Evolutionary conservation across 2,113 vertebrate genomes (phyloP).

Genomic region (Hemichromis elongatus): DNA sequence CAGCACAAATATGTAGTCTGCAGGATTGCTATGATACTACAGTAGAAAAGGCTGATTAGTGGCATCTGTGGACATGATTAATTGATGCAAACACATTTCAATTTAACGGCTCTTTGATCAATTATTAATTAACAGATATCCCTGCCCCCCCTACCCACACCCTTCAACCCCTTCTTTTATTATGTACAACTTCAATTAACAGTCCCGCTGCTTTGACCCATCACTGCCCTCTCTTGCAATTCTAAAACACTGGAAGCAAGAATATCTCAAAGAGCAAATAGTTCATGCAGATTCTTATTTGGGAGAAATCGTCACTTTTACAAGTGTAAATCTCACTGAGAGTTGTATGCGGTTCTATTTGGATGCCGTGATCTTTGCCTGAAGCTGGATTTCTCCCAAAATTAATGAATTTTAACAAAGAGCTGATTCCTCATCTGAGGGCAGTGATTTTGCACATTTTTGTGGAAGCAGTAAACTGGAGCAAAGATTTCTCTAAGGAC

Average conservation of each 20-base stretch:
- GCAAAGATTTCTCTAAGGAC: conserved; percentile 43
- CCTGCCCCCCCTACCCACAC: neutral
- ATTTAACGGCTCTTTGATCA: conserved; percentile 70
- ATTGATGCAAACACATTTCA: conserved; percentile 72
- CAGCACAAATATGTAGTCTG: conserved; percentile 35
- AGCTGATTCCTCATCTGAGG: conserved; percentile 34
- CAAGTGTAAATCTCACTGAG: neutral
- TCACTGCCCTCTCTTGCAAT: conserved; percentile 9
- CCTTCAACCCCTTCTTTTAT: conserved; percentile 39
- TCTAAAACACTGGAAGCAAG: neutral
- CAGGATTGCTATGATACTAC: conserved; percentile 38
- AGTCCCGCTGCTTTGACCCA: conserved; percentile 35
- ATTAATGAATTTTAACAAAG: conserved; percentile 43
- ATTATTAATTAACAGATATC: conserved; percentile 59
- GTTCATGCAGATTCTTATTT: neutral
- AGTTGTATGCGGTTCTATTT: neutral
- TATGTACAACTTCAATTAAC: conserved; percentile 59
- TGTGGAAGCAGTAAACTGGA: conserved; percentile 43
- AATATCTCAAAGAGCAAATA: neutral
- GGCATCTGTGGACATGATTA: conserved; percentile 69
- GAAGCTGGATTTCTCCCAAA: conserved; percentile 1
- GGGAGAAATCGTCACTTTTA: neutral
- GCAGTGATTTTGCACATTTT: conserved; percentile 23
- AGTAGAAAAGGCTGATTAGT: conserved; percentile 59
- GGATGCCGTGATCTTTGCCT: neutral